phyloP scores from a whole-genome alignment of 2,113 vertebrate species.

The Xenopus borealis region DNA sequence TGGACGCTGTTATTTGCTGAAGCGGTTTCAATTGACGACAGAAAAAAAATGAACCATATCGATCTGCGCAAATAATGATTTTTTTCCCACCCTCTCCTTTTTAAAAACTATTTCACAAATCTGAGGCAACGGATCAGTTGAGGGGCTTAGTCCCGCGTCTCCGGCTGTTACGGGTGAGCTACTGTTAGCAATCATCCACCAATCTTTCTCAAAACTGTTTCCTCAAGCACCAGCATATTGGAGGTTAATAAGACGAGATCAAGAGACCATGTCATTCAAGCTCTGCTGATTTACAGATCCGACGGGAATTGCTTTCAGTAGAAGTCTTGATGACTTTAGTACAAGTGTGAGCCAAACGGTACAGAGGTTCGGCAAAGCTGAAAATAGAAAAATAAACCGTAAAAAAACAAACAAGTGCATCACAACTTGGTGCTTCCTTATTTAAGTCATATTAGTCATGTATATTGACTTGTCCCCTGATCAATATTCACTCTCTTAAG shows the following conservation, averaged over 20 bases:
- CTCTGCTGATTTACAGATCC: slow-evolving; percentile 3
- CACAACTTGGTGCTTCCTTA: background rate
- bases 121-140: background rate
- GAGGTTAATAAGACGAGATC: background rate
- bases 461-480: slow-evolving; percentile 25
- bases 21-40: too few species aligned
- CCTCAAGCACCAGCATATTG: background rate
- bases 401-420: background rate
- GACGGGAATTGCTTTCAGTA: background rate
- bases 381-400: background rate
- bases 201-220: background rate
- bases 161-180: background rate
- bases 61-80: too few species aligned
- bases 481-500: slow-evolving; percentile 27
- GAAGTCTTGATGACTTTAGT: background rate
- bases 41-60: too few species aligned
- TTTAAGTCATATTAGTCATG: slow-evolving; percentile 17
- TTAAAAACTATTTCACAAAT: background rate
- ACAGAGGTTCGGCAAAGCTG: background rate
- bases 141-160: background rate
- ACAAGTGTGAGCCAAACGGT: background rate
- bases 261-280: slow-evolving; percentile 1
- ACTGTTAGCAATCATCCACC: background rate
- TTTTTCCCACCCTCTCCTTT: too few species aligned
- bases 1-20: too few species aligned